Evolutionary conservation across 1,140 invertebrate genomes (phyloP).

Genomic region (Drosophila cardini): DNA sequence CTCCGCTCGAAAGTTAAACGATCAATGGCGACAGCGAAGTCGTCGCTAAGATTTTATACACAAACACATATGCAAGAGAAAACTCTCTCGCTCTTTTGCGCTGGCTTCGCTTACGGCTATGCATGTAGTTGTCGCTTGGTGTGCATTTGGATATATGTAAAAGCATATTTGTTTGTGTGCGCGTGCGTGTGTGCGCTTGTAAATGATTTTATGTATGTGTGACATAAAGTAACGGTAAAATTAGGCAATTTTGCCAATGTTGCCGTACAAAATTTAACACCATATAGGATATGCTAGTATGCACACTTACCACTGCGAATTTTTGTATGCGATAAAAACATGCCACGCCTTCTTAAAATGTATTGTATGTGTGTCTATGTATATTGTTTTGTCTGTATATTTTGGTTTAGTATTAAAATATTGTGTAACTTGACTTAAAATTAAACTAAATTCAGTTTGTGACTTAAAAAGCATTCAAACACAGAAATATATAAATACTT

Average conservation of each 20-base stretch:
- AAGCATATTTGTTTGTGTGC: neutral
- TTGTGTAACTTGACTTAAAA: conserved; percentile 59
- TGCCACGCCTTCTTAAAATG: conserved; percentile 53
- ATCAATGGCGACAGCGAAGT: neutral
- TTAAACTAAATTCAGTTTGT: conserved; percentile 51
- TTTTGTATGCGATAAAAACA: conserved; percentile 52
- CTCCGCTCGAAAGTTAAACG: conserved; percentile 15
- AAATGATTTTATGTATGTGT: neutral
- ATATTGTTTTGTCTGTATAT: conserved; percentile 50
- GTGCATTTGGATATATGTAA: neutral
- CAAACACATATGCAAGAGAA: neutral
- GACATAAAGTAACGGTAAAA: conserved; percentile 22
- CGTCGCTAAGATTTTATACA: neutral
- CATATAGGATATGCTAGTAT: neutral
- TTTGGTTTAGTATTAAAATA: conserved; percentile 46
- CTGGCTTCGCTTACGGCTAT: neutral
- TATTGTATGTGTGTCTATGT: conserved; percentile 46
- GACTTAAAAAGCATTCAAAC: conserved; percentile 46
- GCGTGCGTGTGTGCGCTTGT: conserved; percentile 5
- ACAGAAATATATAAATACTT: neutral
- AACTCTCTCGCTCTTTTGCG: neutral
- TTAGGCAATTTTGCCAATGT: conserved; percentile 3
- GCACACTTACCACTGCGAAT: conserved; percentile 59
- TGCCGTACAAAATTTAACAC: conserved; percentile 23
- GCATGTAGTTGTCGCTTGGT: neutral